These are phyloP conservation scores for Nezara viridula DNA, from an alignment of 2,888 invertebrate genomes.

Conservation along the genomic window DNA sequence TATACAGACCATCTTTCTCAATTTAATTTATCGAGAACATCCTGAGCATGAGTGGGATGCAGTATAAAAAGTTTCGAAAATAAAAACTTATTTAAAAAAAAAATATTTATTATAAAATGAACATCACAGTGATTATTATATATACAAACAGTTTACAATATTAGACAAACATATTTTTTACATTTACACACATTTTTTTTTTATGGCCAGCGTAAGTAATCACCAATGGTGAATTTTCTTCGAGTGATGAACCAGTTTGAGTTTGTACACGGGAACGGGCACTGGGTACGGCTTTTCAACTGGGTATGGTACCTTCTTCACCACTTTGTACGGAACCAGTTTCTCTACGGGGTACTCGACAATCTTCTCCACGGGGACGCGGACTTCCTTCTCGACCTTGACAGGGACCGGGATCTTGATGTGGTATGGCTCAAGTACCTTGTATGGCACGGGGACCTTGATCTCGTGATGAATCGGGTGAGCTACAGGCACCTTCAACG, in stretches of 20 bases:
- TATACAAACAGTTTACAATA: constrained; percentile 30
- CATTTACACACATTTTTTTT: no score
- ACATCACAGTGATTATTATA: background rate
- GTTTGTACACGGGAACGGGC: constrained; percentile 66
- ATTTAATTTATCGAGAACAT: no score
- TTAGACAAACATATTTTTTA: background rate
- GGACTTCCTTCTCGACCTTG: constrained; percentile 66
- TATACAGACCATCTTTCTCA: no score
- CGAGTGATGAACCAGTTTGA: constrained; percentile 66
- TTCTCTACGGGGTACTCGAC: constrained; percentile 67
- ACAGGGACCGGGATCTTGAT: constrained; percentile 66
- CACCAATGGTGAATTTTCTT: constrained; percentile 62
- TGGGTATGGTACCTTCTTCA: constrained; percentile 66
- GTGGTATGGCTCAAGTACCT: constrained; percentile 65
- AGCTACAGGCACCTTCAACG: constrained; percentile 61
- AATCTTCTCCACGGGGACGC: constrained; percentile 66
- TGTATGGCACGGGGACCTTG: constrained; percentile 65
- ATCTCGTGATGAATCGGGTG: constrained; percentile 64
- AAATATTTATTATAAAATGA: constrained; percentile 12
- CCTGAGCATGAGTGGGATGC: background rate
- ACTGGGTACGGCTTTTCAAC: constrained; percentile 66
- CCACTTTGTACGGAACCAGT: constrained; percentile 65
- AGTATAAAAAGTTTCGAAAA: background rate
- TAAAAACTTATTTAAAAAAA: background rate
- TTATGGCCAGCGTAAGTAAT: background rate